Evolutionary conservation across 2,797 vertebrate species (phyloP).

Genomic region (Premnoplex brunnescens): DNA sequence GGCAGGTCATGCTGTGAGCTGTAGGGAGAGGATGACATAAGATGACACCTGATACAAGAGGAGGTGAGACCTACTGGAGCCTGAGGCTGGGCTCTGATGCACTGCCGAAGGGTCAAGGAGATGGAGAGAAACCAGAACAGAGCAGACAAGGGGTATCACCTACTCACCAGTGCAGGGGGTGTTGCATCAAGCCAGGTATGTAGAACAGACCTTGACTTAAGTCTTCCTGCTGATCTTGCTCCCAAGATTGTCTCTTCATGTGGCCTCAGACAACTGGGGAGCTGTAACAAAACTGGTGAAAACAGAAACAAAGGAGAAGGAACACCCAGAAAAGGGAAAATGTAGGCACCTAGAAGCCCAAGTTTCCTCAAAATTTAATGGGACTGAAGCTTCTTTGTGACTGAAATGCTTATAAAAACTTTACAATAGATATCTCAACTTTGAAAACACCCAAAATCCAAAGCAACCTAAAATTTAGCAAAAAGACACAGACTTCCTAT

Average conservation of each 20-base stretch:
- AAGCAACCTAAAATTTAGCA: not conserved
- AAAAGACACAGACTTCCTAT: not conserved
- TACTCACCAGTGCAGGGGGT: not conserved
- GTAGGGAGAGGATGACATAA: not conserved
- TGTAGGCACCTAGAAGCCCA: not conserved
- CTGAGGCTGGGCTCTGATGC: not conserved
- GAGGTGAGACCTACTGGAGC: not conserved
- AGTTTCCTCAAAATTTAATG: not conserved
- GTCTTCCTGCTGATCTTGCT: not conserved
- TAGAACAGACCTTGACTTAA: not conserved
- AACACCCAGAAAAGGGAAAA: not conserved
- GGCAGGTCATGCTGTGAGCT: constrained; percentile 22
- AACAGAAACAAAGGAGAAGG: not conserved
- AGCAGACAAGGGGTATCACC: not conserved
- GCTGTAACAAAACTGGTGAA: not conserved
- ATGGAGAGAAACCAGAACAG: not conserved
- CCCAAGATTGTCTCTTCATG: not conserved
- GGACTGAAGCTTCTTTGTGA: not conserved
- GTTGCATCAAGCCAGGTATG: not conserved
- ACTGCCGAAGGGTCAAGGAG: not conserved
- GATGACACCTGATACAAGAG: not conserved
- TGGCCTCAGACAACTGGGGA: not conserved
- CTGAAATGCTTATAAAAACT: not conserved
- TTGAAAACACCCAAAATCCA: not conserved
- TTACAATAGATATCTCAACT: not conserved